These are phyloP conservation scores for Lepisosteus oculatus DNA, from an alignment of 2,113 vertebrate genomes.

Conservation along the genomic window DNA sequence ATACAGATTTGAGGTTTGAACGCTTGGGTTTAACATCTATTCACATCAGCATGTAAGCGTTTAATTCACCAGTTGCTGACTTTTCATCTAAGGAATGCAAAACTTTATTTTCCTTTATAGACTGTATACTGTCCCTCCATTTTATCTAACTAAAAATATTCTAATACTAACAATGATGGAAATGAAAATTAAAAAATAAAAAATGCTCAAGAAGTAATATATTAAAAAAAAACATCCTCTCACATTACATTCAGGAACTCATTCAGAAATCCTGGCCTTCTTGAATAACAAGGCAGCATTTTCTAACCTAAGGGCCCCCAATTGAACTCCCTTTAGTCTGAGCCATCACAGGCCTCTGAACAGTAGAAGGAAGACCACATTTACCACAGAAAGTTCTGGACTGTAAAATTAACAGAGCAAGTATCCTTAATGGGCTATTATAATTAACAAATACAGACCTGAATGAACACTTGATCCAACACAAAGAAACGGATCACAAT, in stretches of 20 bases:
- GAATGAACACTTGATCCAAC: no score
- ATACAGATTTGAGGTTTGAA: not conserved
- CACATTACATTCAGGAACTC: constrained; percentile 41
- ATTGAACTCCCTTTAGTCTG: constrained; percentile 2
- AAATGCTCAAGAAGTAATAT: not conserved
- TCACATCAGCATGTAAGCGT: no score
- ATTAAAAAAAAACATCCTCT: constrained; percentile 8
- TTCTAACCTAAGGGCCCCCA: constrained; percentile 32
- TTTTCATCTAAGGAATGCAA: not conserved
- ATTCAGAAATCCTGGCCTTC: constrained; percentile 25
- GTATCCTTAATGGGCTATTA: not conserved
- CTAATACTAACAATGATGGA: not conserved
- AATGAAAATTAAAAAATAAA: constrained; percentile 17
- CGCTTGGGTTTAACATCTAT: not conserved
- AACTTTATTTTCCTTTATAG: not conserved
- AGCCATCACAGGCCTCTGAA: not conserved
- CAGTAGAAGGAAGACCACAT: not conserved
- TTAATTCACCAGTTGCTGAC: not conserved
- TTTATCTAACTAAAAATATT: no score
- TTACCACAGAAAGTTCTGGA: not conserved
- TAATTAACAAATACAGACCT: not conserved
- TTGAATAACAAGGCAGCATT: constrained; percentile 37
- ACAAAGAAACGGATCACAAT: not conserved
- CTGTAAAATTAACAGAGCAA: not conserved
- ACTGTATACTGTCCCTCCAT: no score